Evolutionary conservation across 2,888 invertebrate genomes (phyloP), one percentile per base, ranked within the genome.

Genomic region (Aspidapion aeneum): DNA sequence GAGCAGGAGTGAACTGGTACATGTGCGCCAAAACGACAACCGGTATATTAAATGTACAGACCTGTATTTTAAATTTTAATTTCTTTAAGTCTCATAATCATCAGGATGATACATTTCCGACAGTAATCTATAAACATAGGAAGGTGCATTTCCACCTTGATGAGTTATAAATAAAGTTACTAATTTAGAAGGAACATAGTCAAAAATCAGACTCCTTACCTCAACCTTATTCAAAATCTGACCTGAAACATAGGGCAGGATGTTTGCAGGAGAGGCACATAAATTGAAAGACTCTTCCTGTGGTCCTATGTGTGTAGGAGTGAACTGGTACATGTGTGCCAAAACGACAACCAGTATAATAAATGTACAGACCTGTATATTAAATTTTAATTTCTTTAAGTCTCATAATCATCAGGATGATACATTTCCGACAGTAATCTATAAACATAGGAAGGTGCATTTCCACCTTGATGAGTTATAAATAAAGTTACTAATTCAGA

Each of bases 391-490:
- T n/a, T n/a, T n/a, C 54, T 74, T 85, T 67, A 90, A 79, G 72
- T 68, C 55, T 88, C 86, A 75, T 90, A 86, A 80, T 93, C 93
- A 68, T 88, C 89, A 0, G 92, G 90, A 81, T 96, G 94, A 78
- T 97, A 98, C 52, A n/a, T n/a, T 79, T 98, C 97, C 50, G 91
- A 93, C 57, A 98, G 82, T 70, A 96, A 84, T 70, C 96, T 85
- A 78, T 97, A 97, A 65, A 97, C 90, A 81, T 97, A 97, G 0
- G 96, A 95, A 0, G 97, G 96, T 12, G 96, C 93, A 81, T 94
- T 93, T 69, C 95, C 96, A 57, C 96, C 96, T 62, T 90, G 90
- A 78, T 96, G 96, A 61, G 95, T 94, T 73, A 98, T 92, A 79
- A 94, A 94, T 18, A 97, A 82, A 0, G 95, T 93, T 21, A 98